Conservation (phyloP, 2,888 invertebrate species). For the Thymelicus acteon region DNA sequence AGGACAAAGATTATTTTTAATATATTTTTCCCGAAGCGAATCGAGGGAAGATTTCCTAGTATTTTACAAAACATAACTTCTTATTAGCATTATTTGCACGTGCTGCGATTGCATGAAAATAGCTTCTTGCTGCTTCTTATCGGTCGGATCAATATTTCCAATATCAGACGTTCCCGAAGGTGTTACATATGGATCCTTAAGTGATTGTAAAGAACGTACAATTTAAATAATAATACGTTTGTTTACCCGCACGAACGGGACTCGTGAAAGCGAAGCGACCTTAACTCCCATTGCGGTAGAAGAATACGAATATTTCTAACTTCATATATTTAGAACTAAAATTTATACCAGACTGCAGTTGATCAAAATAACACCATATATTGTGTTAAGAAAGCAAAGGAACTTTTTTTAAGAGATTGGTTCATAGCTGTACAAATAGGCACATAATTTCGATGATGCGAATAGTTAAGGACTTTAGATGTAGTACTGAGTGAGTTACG, state of each 20-base stretch:
- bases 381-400: too few relatives aligned
- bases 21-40: too few relatives aligned
- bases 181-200: conserved; percentile 17
- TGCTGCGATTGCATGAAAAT: not conserved
- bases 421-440: too few relatives aligned
- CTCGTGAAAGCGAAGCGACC: conserved; percentile 2
- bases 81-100: not conserved
- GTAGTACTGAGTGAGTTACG: too few relatives aligned
- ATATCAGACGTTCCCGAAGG: conserved; percentile 11
- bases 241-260: conserved; percentile 13
- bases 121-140: not conserved
- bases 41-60: too few relatives aligned
- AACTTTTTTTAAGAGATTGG: not conserved
- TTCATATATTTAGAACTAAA: too few relatives aligned
- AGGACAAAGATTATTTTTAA: too few relatives aligned
- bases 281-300: conserved; percentile 2
- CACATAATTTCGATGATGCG: too few relatives aligned
- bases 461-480: too few relatives aligned
- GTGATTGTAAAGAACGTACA: conserved; percentile 13
- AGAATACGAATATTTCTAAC: not conserved
- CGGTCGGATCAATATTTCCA: not conserved
- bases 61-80: too few relatives aligned
- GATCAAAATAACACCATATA: too few relatives aligned
- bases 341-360: too few relatives aligned
- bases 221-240: conserved; percentile 21